Evolutionary conservation across 2,113 vertebrate species (phyloP).

Genomic region (Erythrocercus mccallii): DNA sequence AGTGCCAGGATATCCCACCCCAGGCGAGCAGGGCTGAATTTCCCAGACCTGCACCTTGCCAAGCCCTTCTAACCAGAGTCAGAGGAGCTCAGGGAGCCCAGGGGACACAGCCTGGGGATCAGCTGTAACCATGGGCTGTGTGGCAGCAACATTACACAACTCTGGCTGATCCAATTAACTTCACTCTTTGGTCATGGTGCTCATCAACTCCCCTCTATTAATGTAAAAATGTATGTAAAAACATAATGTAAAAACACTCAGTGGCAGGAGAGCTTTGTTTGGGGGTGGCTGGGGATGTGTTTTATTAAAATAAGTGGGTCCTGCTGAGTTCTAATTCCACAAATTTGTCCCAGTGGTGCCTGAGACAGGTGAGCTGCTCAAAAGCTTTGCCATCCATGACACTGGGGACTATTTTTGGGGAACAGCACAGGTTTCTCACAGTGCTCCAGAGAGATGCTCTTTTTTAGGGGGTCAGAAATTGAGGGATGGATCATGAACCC

Average conservation of each 20-base stretch:
- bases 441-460: background rate
- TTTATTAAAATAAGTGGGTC: background rate
- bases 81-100: background rate
- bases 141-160: background rate
- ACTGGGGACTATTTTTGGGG: background rate
- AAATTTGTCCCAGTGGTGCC: background rate
- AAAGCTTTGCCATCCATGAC: background rate
- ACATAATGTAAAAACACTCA: background rate
- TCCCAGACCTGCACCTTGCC: background rate
- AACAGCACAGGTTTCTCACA: background rate
- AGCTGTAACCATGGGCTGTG: background rate
- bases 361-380: rapidly evolving
- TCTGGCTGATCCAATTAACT: background rate
- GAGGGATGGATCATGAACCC: background rate
- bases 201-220: background rate
- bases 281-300: rapidly evolving
- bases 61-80: background rate
- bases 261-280: background rate
- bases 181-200: background rate
- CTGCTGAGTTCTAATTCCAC: background rate
- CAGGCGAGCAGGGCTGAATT: background rate
- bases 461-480: background rate
- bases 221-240: background rate
- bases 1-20: background rate
- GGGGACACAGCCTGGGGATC: background rate